Base-by-base conservation (phyloP, 1,140 invertebrate species). In the Pseudomyrmex gracilis region DNA sequence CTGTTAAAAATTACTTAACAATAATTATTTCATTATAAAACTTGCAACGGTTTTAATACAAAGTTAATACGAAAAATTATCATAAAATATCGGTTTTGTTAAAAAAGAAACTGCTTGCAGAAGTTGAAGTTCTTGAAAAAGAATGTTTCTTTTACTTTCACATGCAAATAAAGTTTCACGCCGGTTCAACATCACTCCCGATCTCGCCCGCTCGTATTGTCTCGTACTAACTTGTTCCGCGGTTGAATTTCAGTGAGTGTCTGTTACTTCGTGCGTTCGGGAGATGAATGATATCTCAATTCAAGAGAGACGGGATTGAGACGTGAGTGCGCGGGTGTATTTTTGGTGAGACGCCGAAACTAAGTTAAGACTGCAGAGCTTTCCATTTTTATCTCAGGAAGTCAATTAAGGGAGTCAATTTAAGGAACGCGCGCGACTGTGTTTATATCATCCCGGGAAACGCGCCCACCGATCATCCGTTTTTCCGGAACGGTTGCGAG, bases 351-450 rank as follows among this genome's bases (percentile, higher is more conserved):
- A 63, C 17, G 4, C 2, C 2, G 20, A 10, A 49, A 74, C 67
- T 51, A 53, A 49, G 2, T 47, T 24, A 17, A 24, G 1, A 49
- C n/a, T 64, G 34, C 17, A 24, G 1, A 63, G n/a, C 8, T 77
- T 55, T 9, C 12, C 24, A 45, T 55, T 66, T 76, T n/a, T 43
- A 64, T 64, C n/a, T 64, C 20, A 17, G 24, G 3, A 73, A 73
- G 22, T 63, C 10, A 74, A 51, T 49, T 60, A 74, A 49, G 13
- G 1, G 1, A 49, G 12, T 58, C n/a, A 45, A 57, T 73, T 73
- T 12, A 34, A 63, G 24, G 1, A 51, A 63, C 22, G 9, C 15
- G 34, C 7, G 9, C 55, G 15, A 7, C 15, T 2, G 45, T 15
- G 1, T 12, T 51, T 34, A 64, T 53, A 4, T 53, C 20, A 76